phyloP scores from a whole-genome alignment of 1,140 invertebrate genomes.

The Hestina assimilis region DNA sequence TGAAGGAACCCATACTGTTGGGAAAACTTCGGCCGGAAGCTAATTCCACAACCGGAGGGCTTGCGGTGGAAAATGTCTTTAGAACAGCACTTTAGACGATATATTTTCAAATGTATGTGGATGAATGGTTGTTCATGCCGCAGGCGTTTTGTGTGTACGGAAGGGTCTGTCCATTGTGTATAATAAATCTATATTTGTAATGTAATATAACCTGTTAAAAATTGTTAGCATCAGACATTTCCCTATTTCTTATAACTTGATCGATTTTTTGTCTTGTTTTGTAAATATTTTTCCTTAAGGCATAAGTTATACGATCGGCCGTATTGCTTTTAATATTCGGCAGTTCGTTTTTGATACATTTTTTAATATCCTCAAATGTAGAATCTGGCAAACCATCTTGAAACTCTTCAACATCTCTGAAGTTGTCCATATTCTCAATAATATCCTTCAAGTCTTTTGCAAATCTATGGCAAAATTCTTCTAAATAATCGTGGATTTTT shows the following conservation, averaged over 20 bases:
- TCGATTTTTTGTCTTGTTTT: conserved; percentile 36
- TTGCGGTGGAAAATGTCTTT: too few species aligned
- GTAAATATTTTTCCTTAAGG: conserved; percentile 36
- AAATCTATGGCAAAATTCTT: conserved; percentile 37
- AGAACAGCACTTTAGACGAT: too few species aligned
- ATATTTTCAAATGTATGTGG: too few species aligned
- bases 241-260: conserved; percentile 6
- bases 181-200: too few species aligned
- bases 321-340: conserved; percentile 29
- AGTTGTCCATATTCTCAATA: conserved; percentile 16
- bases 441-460: conserved; percentile 36
- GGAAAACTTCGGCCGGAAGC: too few species aligned
- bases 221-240: conserved; percentile 5
- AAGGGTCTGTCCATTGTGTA: too few species aligned
- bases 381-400: conserved; percentile 38
- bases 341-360: conserved; percentile 32
- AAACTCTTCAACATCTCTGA: conserved; percentile 17
- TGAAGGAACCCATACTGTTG: too few species aligned
- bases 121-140: too few species aligned
- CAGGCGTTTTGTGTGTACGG: too few species aligned
- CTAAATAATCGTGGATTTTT: conserved; percentile 25
- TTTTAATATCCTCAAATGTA: conserved; percentile 37
- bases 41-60: too few species aligned
- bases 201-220: too few species aligned
- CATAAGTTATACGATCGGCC: conserved; percentile 32